These are phyloP conservation scores for Petaurus breviceps DNA, from an alignment of 2,113 vertebrate genomes.

Conservation along the genomic window DNA sequence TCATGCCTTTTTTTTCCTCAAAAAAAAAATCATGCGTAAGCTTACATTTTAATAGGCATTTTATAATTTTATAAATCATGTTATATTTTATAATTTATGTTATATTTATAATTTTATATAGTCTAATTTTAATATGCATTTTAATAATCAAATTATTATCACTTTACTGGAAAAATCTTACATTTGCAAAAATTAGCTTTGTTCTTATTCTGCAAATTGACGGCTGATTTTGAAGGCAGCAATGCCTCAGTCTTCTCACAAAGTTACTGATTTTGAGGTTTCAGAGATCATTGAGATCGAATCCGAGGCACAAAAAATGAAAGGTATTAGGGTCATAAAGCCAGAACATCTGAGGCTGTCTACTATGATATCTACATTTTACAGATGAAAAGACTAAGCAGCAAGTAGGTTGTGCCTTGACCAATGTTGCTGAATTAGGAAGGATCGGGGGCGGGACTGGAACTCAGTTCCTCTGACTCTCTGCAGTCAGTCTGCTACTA, in stretches of 20 bases:
- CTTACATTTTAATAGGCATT: constrained; percentile 37
- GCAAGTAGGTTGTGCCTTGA: background rate
- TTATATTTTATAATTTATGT: too few species aligned
- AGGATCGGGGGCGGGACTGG: background rate
- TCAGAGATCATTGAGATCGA: background rate
- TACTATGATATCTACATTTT: background rate
- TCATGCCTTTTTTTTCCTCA: constrained; percentile 63
- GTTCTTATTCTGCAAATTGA: constrained; percentile 52
- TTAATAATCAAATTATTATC: constrained; percentile 80
- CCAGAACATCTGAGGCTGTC: background rate
- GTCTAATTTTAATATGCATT: constrained; percentile 23
- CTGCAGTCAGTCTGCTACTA: background rate
- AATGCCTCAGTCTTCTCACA: background rate
- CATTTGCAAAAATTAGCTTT: constrained; percentile 72
- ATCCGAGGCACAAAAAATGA: background rate
- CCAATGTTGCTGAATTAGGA: background rate
- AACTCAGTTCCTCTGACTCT: background rate
- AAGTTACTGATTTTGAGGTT: background rate
- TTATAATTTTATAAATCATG: background rate
- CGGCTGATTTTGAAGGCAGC: background rate
- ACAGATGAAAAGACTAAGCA: background rate
- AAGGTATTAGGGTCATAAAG: background rate
- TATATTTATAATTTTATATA: too few species aligned
- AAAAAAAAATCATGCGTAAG: constrained; percentile 77
- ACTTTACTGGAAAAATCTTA: constrained; percentile 79